These are phyloP conservation scores for Rostratula benghalensis DNA, from an alignment of 2,113 vertebrate species.

Conservation along the genomic window DNA sequence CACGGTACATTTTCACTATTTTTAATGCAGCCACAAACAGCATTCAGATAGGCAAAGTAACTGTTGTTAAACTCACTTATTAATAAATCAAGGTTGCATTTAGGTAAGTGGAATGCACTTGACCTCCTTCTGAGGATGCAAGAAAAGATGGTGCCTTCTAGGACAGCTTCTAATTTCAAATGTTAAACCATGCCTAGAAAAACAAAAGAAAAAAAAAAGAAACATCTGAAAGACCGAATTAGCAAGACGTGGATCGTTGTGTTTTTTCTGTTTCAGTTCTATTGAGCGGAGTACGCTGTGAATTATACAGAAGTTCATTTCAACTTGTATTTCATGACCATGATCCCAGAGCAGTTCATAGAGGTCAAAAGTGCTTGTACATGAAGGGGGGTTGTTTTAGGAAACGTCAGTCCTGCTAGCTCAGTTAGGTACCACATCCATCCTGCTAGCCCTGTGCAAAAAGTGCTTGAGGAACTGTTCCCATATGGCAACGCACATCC, in stretches of 20 bases:
- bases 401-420: background rate
- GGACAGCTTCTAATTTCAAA: background rate
- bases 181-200: background rate
- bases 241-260: background rate
- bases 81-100: background rate
- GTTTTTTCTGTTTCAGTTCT: background rate
- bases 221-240: background rate
- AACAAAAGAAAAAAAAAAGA: background rate
- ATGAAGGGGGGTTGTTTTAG: background rate
- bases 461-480: background rate
- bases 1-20: background rate
- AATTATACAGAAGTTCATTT: background rate
- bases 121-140: background rate
- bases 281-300: background rate
- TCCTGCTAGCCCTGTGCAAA: background rate
- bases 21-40: background rate
- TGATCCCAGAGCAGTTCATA: background rate
- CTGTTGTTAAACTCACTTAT: background rate
- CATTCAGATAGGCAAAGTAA: background rate
- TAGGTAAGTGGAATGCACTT: background rate
- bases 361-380: background rate
- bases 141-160: background rate
- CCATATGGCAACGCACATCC: background rate
- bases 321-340: background rate
- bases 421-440: background rate